A percentile compares a stretch with the other conserved stretches of the same genome.
phyloP scores from a whole-genome alignment of 2,113 vertebrate genomes.

The Corythaeola cristata region DNA sequence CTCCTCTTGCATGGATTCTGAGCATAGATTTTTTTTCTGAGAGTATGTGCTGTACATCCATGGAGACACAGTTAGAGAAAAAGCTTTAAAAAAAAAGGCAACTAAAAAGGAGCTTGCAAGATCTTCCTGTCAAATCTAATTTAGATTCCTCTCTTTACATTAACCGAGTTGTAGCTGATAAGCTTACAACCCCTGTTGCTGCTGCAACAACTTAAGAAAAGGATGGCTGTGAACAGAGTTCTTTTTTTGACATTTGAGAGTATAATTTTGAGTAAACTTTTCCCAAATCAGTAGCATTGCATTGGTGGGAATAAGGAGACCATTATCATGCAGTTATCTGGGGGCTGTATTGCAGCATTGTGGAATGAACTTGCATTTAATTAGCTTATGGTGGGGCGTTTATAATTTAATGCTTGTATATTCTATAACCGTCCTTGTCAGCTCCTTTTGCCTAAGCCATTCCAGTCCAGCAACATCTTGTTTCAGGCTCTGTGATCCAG shows the following conservation, averaged over 20 bases:
- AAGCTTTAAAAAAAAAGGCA: neutral
- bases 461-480: neutral
- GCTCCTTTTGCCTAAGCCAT: neutral
- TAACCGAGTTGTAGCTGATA: neutral
- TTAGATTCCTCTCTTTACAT: neutral
- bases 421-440: neutral
- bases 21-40: neutral
- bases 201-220: neutral
- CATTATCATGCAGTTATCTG: rapidly evolving
- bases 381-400: neutral
- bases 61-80: neutral
- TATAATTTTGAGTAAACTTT: neutral
- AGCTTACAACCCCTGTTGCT: neutral
- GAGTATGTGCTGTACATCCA: neutral
- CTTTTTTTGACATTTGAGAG: neutral
- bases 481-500: neutral
- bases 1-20: neutral
- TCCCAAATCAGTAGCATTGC: neutral
- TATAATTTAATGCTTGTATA: neutral
- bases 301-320: neutral
- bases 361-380: neutral
- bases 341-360: neutral
- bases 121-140: neutral
- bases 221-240: neutral
- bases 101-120: neutral